These are phyloP conservation scores for Micromussa lordhowensis DNA, from an alignment of 92 coral and sea anemone species.

Conservation along the genomic window DNA sequence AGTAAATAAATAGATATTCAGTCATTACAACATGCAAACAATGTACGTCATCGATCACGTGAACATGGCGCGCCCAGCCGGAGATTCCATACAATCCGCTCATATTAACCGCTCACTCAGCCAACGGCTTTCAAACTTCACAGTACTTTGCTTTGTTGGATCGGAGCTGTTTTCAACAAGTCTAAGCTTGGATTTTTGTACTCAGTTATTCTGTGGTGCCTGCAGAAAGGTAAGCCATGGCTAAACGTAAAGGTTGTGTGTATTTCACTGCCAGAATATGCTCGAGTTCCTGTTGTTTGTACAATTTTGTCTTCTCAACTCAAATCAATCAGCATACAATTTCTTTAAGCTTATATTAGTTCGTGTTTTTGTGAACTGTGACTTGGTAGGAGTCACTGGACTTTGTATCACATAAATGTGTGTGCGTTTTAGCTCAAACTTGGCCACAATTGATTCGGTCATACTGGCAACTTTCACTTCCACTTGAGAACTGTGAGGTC, in stretches of 20 bases:
- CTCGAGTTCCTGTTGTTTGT: not conserved
- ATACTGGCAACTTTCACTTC: not conserved
- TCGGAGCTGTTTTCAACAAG: not conserved
- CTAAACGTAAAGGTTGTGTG: not conserved
- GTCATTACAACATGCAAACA: slow-evolving; percentile 17
- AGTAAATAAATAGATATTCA: not conserved
- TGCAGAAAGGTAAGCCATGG: slow-evolving; percentile 25
- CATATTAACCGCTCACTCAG: not conserved
- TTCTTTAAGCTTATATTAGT: not conserved
- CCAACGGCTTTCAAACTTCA: not conserved
- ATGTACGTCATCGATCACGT: not conserved
- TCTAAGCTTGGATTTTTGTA: not conserved
- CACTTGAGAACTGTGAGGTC: not conserved
- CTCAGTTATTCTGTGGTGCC: slow-evolving; percentile 7
- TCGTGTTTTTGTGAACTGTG: not conserved
- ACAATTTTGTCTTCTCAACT: not conserved
- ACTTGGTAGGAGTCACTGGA: not conserved
- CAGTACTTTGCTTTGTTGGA: not conserved
- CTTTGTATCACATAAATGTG: not conserved
- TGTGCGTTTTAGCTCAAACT: not conserved
- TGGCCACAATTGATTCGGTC: not conserved
- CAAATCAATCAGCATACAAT: not conserved
- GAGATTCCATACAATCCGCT: not conserved
- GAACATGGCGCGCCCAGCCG: slow-evolving; percentile 29
- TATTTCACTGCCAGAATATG: not conserved